These are phyloP conservation scores for Leucoma salicis DNA, from an alignment of 2,888 invertebrate genomes.

Conservation along the genomic window DNA sequence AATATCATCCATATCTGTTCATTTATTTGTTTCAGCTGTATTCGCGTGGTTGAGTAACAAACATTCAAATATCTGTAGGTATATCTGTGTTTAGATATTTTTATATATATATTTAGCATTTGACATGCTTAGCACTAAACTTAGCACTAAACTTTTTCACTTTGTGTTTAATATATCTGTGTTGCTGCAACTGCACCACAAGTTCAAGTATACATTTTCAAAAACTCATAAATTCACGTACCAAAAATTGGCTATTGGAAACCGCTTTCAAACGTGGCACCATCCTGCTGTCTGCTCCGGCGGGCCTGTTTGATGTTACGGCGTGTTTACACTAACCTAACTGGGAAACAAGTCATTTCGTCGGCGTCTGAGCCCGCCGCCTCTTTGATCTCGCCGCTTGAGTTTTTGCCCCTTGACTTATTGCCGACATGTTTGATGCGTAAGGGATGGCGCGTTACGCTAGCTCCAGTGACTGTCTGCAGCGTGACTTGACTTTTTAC, in stretches of 20 bases:
- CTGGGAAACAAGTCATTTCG: slow-evolving; percentile 78
- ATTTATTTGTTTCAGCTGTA: too few species aligned
- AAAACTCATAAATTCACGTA: too few species aligned
- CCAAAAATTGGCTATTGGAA: slow-evolving; percentile 21
- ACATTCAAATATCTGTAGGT: too few species aligned
- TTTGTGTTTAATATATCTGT: too few species aligned
- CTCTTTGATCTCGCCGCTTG: slow-evolving; percentile 69
- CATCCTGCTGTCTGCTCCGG: slow-evolving; percentile 18
- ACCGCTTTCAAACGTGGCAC: slow-evolving; percentile 15
- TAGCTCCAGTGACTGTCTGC: slow-evolving; percentile 46
- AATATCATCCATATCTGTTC: too few species aligned
- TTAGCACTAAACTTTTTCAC: too few species aligned
- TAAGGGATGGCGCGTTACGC: slow-evolving; percentile 49
- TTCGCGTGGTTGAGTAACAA: too few species aligned
- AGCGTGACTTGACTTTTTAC: slow-evolving; percentile 28
- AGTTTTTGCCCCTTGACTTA: slow-evolving; percentile 65
- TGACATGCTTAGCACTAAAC: too few species aligned
- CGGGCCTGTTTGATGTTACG: slow-evolving; percentile 74
- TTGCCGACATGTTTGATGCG: slow-evolving; percentile 49
- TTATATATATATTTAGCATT: too few species aligned
- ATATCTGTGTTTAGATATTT: too few species aligned
- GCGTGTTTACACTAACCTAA: slow-evolving; percentile 78
- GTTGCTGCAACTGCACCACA: too few species aligned
- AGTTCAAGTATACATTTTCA: too few species aligned
- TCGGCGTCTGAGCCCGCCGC: slow-evolving; percentile 55